Percentiles rank a stretch among this genome's conserved stretches.
phyloP scores from a whole-genome alignment of 2,113 vertebrate genomes.

The Aptenodytes forsteri region DNA sequence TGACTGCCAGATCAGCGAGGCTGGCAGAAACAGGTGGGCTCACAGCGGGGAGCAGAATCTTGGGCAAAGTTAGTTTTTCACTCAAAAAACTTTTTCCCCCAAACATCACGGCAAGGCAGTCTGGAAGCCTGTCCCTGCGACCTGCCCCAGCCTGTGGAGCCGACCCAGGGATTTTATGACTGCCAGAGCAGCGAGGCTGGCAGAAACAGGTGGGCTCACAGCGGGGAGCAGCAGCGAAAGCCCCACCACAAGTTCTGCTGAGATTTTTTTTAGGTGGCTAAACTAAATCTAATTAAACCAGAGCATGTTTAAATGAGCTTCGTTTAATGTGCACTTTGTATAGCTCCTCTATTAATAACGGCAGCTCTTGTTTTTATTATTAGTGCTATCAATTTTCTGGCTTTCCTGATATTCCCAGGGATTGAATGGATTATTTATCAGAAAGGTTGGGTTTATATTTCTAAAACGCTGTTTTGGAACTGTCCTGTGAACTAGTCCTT shows the following conservation, averaged over 20 bases:
- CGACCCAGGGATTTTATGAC: not conserved
- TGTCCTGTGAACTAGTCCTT: not conserved
- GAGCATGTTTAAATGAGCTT: constrained; percentile 61
- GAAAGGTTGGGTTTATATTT: not conserved
- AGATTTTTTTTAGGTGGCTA: constrained; percentile 60
- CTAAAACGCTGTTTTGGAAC: not conserved
- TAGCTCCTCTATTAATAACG: not conserved
- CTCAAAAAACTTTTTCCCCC: not conserved
- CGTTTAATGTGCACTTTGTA: not conserved
- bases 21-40: constrained; percentile 70
- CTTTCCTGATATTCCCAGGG: not conserved
- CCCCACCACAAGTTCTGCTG: constrained; percentile 30
- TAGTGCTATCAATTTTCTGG: not conserved
- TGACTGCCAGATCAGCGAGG: not conserved
- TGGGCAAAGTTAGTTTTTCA: not conserved
- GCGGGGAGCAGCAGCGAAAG: constrained; percentile 31
- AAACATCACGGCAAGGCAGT: accelerated
- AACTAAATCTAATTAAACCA: constrained; percentile 70
- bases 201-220: constrained; percentile 71
- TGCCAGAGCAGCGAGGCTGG: constrained; percentile 15
- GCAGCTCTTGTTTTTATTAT: not conserved
- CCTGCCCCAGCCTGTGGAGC: not conserved
- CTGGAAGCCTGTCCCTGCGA: not conserved
- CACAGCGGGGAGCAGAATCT: constrained; percentile 37
- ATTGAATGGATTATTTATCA: not conserved